These are phyloP conservation scores for Glareola pratincola DNA, from an alignment of 2,113 vertebrate genomes.

Conservation along the genomic window DNA sequence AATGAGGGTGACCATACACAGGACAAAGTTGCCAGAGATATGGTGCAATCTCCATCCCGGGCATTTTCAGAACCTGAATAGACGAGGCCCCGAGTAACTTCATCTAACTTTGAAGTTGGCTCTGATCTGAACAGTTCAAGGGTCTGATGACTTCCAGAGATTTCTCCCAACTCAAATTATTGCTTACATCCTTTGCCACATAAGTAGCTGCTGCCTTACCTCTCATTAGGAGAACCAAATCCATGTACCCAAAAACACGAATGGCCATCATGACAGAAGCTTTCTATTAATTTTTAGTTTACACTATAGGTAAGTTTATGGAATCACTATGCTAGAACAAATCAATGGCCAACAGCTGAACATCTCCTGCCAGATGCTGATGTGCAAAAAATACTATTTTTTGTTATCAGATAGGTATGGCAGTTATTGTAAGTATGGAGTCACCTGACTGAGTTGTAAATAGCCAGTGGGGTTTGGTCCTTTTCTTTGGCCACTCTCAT, in stretches of 20 bases:
- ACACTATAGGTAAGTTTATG: neutral
- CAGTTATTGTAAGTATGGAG: neutral
- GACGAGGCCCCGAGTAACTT: neutral
- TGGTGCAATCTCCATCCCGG: neutral
- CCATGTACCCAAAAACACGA: neutral
- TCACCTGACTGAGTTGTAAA: constrained; percentile 91
- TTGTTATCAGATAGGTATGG: neutral
- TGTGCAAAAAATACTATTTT: neutral
- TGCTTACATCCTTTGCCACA: neutral
- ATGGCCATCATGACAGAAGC: neutral
- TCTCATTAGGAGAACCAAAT: neutral
- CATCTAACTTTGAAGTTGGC: neutral
- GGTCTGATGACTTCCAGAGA: neutral
- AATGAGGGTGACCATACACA: accelerated
- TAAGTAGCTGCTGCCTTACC: neutral
- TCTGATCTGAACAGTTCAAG: neutral
- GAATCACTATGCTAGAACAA: neutral
- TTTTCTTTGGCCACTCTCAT: constrained; percentile 95
- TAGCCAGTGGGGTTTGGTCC: constrained; percentile 82
- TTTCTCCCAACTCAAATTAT: neutral
- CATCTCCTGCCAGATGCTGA: neutral
- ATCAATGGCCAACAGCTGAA: neutral
- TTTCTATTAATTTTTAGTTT: neutral
- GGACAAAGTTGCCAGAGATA: neutral
- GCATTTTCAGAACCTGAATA: neutral